Evolutionary conservation across 2,888 invertebrate genomes (phyloP).

Genomic region (Kryphioiulus occultus): DNA sequence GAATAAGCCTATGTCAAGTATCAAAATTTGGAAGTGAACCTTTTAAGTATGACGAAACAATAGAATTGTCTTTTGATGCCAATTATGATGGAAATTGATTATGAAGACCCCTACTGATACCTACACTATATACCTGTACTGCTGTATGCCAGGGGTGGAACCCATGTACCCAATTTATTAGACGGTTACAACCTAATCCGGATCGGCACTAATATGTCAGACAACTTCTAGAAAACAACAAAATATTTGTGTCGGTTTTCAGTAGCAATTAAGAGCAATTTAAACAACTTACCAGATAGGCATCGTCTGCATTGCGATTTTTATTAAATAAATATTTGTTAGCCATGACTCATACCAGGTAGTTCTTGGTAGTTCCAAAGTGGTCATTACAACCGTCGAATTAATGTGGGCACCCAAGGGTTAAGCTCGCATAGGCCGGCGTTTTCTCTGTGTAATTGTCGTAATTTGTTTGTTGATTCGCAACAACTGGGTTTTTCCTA

Average conservation of each 20-base stretch:
- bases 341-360: not conserved
- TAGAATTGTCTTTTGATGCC: no score
- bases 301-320: not conserved
- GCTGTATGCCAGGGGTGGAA: not conserved
- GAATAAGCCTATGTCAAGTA: not conserved
- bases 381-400: not conserved
- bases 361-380: not conserved
- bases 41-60: no score
- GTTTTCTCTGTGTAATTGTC: not conserved
- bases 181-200: no score
- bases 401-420: not conserved
- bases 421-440: not conserved
- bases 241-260: no score
- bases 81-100: not conserved
- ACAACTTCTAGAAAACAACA: not conserved
- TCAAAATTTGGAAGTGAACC: no score
- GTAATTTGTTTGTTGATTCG: not conserved
- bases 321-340: not conserved
- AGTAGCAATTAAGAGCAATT: no score
- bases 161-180: no score
- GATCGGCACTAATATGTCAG: not conserved
- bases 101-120: not conserved
- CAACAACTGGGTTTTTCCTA: not conserved
- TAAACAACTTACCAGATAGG: not conserved
- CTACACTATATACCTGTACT: not conserved